Conservation (phyloP, 92 coral and sea anemone genomes). For the Epizoanthus rinbou region DNA sequence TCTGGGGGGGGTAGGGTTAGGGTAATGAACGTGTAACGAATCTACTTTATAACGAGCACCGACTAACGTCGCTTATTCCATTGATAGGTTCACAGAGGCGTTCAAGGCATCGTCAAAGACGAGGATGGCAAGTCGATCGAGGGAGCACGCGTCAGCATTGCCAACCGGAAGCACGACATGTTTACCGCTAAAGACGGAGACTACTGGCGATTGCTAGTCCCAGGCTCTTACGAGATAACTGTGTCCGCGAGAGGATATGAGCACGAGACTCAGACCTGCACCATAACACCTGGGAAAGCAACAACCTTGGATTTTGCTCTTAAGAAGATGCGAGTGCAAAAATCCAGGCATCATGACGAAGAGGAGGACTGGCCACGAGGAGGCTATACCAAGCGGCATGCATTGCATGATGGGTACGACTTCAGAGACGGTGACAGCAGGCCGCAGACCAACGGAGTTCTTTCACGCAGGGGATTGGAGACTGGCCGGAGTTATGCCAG, state of each 20-base stretch:
- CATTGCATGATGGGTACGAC: constrained; percentile 32
- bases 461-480: background rate
- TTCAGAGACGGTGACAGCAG: constrained; percentile 35
- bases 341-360: constrained; percentile 72
- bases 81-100: constrained; percentile 81
- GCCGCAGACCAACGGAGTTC: constrained; percentile 5
- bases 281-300: constrained; percentile 70
- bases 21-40: no score
- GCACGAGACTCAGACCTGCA: constrained; percentile 79
- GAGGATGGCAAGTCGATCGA: constrained; percentile 85
- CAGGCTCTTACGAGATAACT: constrained; percentile 97
- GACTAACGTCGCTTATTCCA: background rate
- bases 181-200: constrained; percentile 93
- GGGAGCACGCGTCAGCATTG: constrained; percentile 81
- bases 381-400: constrained; percentile 26
- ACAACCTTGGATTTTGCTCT: constrained; percentile 77
- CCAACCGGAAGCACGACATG: constrained; percentile 94
- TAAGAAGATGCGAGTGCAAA: constrained; percentile 72
- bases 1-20: no score
- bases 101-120: constrained; percentile 87
- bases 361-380: constrained; percentile 81
- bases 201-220: constrained; percentile 95
- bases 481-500: constrained; percentile 14
- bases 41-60: no score
- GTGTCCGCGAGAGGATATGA: constrained; percentile 93